Percentiles rank a stretch among this genome's conserved stretches.
Evolutionary conservation across 2,797 vertebrate species (phyloP).

Genomic region (Pipistrellus pipistrellus): DNA sequence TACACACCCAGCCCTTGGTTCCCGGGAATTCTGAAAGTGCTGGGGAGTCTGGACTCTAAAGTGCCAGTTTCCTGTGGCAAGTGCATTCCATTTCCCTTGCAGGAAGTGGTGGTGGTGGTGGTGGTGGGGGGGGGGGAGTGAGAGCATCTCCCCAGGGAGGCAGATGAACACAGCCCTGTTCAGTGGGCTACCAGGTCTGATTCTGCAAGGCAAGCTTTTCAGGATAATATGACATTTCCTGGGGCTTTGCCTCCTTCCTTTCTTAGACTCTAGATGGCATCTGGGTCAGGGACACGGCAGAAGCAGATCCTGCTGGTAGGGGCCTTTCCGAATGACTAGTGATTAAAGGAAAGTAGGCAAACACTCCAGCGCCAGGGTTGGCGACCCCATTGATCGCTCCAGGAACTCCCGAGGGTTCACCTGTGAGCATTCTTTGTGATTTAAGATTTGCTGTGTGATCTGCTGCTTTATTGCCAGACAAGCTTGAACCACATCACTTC

Average conservation of each 20-base stretch:
- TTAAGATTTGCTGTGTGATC: not conserved
- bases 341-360: not conserved
- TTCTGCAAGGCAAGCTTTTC: not conserved
- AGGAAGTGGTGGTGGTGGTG: not conserved
- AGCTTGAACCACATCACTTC: not conserved
- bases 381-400: not conserved
- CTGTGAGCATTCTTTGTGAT: not conserved
- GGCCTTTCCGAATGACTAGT: not conserved
- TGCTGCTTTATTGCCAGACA: not conserved
- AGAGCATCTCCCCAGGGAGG: not conserved
- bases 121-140: too few species aligned
- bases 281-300: not conserved
- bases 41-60: not conserved
- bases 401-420: not conserved
- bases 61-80: not conserved
- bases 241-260: not conserved
- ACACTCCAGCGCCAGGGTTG: not conserved
- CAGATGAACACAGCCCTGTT: not conserved
- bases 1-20: accelerated
- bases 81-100: not conserved
- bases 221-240: not conserved
- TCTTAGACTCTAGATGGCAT: not conserved
- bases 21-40: accelerated
- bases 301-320: constrained; percentile 39
- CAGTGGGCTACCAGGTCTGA: not conserved